Percentiles rank a stretch among this genome's conserved stretches.
Conservation (phyloP, 1,140 invertebrate species). For the Drosophila triauraria region DNA sequence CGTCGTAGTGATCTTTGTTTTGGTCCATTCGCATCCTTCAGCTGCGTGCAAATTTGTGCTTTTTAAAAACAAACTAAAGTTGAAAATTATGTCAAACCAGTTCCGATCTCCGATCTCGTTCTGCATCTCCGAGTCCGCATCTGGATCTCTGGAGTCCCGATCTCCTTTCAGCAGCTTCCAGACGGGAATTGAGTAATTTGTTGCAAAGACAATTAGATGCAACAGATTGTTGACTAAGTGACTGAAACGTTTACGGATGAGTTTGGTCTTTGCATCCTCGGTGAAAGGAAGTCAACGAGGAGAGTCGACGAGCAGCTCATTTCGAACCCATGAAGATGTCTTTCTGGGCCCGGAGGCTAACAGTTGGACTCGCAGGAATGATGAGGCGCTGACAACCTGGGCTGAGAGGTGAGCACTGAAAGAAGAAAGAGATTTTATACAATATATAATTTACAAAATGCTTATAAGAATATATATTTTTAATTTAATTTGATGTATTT, state of each 20-base stretch:
- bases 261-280: slow-evolving; percentile 19
- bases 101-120: slow-evolving; percentile 42
- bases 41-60: slow-evolving; percentile 78
- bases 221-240: slow-evolving; percentile 82
- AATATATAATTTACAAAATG: too few relatives aligned
- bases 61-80: slow-evolving; percentile 80
- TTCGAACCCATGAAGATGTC: slow-evolving; percentile 43
- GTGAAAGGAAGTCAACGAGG: slow-evolving; percentile 32
- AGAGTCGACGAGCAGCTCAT: slow-evolving; percentile 4
- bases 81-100: slow-evolving; percentile 81
- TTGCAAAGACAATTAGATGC: slow-evolving; percentile 80
- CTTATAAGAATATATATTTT: too few relatives aligned
- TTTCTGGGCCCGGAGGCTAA: slow-evolving; percentile 34
- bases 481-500: too few relatives aligned
- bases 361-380: slow-evolving; percentile 27
- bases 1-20: slow-evolving; percentile 27
- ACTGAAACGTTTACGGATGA: slow-evolving; percentile 71
- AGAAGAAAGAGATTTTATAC: background rate
- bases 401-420: background rate
- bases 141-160: slow-evolving; percentile 4
- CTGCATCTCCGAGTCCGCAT: slow-evolving; percentile 39
- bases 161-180: slow-evolving; percentile 19
- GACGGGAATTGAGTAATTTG: slow-evolving; percentile 81
- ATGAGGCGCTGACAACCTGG: slow-evolving; percentile 25
- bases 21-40: slow-evolving; percentile 22